Conservation (phyloP, 2,888 invertebrate genomes). For the Spisula subtruncata region DNA sequence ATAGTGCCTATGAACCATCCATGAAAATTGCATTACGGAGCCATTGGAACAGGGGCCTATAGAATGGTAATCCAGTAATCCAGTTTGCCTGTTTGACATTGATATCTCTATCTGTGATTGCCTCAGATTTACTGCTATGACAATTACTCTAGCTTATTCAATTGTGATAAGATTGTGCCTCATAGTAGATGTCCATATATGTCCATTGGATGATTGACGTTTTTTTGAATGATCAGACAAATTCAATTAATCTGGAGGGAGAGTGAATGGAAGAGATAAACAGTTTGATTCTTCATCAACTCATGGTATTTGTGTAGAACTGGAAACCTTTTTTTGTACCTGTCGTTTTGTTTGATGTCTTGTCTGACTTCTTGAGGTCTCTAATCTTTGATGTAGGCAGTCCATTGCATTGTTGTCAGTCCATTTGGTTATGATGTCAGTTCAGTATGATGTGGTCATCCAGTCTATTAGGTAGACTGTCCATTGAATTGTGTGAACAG, state of each 20-base stretch:
- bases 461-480: too few species aligned
- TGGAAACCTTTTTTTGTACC: neutral
- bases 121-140: neutral
- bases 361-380: too few species aligned
- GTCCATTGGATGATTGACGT: neutral
- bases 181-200: neutral
- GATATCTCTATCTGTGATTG: constrained; percentile 1
- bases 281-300: neutral
- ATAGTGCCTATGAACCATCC: neutral
- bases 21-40: constrained; percentile 1
- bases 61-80: neutral
- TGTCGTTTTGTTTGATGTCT: neutral
- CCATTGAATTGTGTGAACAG: too few species aligned
- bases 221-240: constrained; percentile 9
- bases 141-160: constrained; percentile 3
- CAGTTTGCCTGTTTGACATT: neutral
- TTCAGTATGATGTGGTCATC: too few species aligned
- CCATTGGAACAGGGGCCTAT: neutral
- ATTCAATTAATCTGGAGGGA: constrained; percentile 9
- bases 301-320: neutral
- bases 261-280: neutral
- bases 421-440: too few species aligned
- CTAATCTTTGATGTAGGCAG: too few species aligned
- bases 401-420: too few species aligned
- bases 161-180: neutral